Evolutionary conservation across 2,113 vertebrate genomes (phyloP).

Genomic region (Bos taurus): DNA sequence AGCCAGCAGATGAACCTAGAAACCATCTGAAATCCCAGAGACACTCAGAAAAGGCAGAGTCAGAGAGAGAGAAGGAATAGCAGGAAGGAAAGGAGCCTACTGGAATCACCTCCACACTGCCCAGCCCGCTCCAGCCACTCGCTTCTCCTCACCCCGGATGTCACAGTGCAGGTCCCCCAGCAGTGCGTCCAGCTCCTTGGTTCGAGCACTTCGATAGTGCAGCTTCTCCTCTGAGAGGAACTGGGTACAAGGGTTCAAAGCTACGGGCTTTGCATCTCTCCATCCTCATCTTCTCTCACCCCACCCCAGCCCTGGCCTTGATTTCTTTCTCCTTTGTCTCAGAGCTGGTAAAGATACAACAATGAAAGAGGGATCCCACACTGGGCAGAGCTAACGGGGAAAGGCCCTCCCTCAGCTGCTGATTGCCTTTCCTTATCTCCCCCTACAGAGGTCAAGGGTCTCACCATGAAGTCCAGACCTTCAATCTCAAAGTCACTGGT

Average conservation of each 20-base stretch:
- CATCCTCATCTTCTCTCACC: not conserved
- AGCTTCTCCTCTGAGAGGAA: constrained; percentile 94
- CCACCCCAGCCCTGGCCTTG: not conserved
- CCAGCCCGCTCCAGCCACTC: not conserved
- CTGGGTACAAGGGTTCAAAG: constrained; percentile 64
- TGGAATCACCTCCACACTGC: not conserved
- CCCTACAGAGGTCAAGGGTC: not conserved
- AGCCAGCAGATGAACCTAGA: not conserved
- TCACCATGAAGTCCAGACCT: constrained; percentile 95
- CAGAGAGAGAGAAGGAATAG: not conserved
- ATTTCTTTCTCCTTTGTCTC: not conserved
- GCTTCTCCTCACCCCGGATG: constrained; percentile 79
- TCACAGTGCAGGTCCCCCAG: constrained; percentile 95
- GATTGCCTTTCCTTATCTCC: not conserved
- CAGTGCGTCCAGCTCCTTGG: constrained; percentile 91
- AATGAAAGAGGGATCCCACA: not conserved
- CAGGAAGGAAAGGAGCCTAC: not conserved
- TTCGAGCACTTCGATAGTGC: constrained; percentile 92
- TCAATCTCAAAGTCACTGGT: constrained; percentile 92
- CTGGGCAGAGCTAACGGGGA: not conserved
- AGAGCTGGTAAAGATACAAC: not conserved
- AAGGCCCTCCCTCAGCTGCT: not conserved
- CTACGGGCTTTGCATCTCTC: not conserved
- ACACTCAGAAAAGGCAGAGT: not conserved
- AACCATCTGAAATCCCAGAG: not conserved